Evolutionary conservation across 2,113 vertebrate species (phyloP), one percentile per base, ranked within the genome.

Genomic region (Centrocercus urophasianus): DNA sequence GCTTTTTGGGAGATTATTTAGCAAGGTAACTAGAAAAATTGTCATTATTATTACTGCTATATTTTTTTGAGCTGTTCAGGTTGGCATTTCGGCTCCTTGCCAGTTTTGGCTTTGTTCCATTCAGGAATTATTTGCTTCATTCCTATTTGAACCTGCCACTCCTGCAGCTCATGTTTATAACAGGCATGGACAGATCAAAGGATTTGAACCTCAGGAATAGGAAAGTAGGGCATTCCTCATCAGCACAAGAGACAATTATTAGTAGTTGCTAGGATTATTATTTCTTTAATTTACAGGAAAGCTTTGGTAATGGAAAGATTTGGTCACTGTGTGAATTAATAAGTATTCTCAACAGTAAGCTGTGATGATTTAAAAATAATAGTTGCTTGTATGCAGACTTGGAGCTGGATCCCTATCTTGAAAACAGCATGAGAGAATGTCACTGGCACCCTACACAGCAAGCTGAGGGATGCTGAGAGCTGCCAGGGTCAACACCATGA

Each of bases 111-210:
- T 86, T 86, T 59, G 69, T 96, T 97, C 93, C 56, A 73, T 77
- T 95, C 82, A 64, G 95, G 91, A 97, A 95, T 98, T 96, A 91
- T 59, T 96, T 60, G n/a, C 93, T 95, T 96, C 88, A 63, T 96
- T 97, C 94, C 59, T 89, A 91, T 73, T 76, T 92, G 95, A 92
- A 94, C 93, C 77, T 96, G 83, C 83, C 94, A 85, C 72, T 97
- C 86, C 75, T 96, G 90, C 89, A 86, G 85, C 80, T 96, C 85
- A 85, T 95, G 93, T 97, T 97, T 97, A 93, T 96, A 98, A 96
- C 83, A 47, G 22, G 80, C 85, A 94, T 64, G 95, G 90, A 93
- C 83, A 95, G 96, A 98, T 97, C 93, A 97, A 96, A 97, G 91
- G 83, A 93, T 92, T 60, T 93, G 47, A 95, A 87, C 85, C 89